phyloP scores from a whole-genome alignment of 2,888 invertebrate species.

The Troides helena region DNA sequence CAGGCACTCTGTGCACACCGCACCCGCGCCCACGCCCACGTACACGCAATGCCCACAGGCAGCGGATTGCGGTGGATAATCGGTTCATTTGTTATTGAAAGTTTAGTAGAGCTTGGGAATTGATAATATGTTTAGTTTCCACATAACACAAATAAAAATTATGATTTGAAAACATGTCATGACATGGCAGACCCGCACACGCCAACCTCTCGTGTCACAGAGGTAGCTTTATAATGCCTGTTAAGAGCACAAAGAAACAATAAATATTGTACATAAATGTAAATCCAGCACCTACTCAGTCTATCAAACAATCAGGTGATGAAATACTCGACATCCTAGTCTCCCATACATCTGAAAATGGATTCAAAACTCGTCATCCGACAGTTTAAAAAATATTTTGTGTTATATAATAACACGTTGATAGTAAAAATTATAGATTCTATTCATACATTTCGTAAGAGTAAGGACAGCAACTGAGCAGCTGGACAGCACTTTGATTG shows the following conservation, averaged over 20 bases:
- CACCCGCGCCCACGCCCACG: too few species aligned
- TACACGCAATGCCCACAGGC: background rate
- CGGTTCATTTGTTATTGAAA: background rate
- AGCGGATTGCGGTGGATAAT: background rate
- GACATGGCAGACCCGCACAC: too few species aligned
- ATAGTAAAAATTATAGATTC: too few species aligned
- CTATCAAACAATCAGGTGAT: too few species aligned
- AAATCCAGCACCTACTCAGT: too few species aligned
- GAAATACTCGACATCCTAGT: too few species aligned
- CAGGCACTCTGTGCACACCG: slow-evolving; percentile 34
- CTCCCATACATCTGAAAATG: background rate
- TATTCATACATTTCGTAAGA: too few species aligned
- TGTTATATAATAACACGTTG: background rate
- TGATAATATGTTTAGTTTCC: background rate
- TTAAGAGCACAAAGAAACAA: background rate
- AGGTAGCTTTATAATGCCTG: too few species aligned
- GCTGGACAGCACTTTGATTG: too few species aligned
- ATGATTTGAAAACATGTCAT: background rate
- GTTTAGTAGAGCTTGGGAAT: background rate
- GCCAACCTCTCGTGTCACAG: too few species aligned
- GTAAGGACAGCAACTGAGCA: too few species aligned
- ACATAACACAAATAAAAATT: background rate
- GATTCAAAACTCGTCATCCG: background rate
- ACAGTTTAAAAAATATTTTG: background rate
- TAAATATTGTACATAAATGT: background rate